Base-by-base conservation (phyloP, 2,113 vertebrate genomes). In the Leptobrachium leishanense region DNA sequence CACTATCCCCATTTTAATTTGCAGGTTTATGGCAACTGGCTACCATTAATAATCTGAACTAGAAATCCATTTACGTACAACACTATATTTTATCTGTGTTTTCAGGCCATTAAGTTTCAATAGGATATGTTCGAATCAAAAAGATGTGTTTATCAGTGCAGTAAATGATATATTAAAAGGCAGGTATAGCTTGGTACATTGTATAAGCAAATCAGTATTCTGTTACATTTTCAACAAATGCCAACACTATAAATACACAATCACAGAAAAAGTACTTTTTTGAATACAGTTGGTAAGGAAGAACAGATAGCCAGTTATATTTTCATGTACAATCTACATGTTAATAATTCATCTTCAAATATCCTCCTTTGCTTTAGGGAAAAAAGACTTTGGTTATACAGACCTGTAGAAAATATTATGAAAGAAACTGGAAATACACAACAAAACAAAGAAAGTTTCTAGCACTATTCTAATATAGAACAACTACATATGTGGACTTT, bases 81-180 rank as follows among this genome's bases (percentile, higher is more conserved):
- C 74, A 46, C 67, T 76, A 76, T 76, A 50, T 44, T 76, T 68
- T 76, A 68, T 68, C 63, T 43, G 74, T 54, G 63, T 76, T 76
- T 12, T 76, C 64, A 68, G 74, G 13, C 50, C 74, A 76, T 76
- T 76, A 76, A 57, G 40, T 68, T 68, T 76, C 54, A 68, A 68
- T 55, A 41, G 50, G 65, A 67, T 5, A 67, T 76, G 42, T 76
- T 54, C 41, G 74, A 76, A 7, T 76, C 64, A 10, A 59, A 31
- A 46, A 76, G 74, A 68, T 9, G 64, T 76, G 74, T 76, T 76
- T 68, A 76, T 76, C 74, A 55, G 65, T 68, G 64, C 65, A 68
- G 64, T 64, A 76, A 76, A 66, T 55, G 3, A 76, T 76, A 68
- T 31, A 75, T 40, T 11, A 15, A 31, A 31, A 59, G 50, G 46